Conservation (phyloP, 2,888 invertebrate species). For the Emmelina monodactyla region DNA sequence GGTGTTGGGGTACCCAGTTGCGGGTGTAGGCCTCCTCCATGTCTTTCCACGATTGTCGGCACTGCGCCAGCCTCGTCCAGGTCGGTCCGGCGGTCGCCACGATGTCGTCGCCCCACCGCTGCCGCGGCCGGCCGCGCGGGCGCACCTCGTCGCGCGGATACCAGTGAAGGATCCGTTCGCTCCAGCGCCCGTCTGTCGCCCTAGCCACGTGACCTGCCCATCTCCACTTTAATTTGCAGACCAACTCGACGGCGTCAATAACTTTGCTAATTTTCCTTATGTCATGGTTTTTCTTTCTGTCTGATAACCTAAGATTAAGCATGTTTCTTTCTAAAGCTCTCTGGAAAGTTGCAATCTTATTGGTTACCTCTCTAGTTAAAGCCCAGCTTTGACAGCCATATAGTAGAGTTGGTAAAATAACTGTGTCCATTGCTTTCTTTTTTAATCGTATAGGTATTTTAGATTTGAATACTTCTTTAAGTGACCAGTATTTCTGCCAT, state of each 20-base stretch:
- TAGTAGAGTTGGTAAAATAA: not conserved
- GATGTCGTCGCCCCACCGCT: not conserved
- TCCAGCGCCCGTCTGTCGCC: too few relatives aligned
- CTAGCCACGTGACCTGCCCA: slow-evolving; percentile 13
- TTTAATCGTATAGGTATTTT: not conserved
- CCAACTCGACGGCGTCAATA: slow-evolving; percentile 5
- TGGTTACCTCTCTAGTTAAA: not conserved
- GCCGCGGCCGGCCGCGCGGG: not conserved
- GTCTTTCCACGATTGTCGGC: not conserved
- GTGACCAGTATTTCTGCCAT: slow-evolving; percentile 6
- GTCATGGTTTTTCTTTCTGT: not conserved
- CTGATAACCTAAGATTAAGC: not conserved
- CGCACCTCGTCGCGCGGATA: not conserved
- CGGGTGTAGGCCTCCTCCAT: not conserved
- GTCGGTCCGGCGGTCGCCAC: not conserved
- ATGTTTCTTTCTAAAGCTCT: too few relatives aligned
- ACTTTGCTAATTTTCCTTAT: slow-evolving; percentile 7
- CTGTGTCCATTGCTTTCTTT: slow-evolving; percentile 3
- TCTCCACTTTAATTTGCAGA: slow-evolving; percentile 10
- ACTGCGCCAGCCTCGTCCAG: not conserved
- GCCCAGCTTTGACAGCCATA: slow-evolving; percentile 4
- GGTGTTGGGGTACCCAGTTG: too few relatives aligned
- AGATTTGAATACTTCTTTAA: slow-evolving; percentile 6
- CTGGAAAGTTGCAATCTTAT: not conserved
- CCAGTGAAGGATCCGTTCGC: not conserved